Base-by-base conservation (phyloP, 2,113 vertebrate genomes). In the Pontoporia blainvillei region DNA sequence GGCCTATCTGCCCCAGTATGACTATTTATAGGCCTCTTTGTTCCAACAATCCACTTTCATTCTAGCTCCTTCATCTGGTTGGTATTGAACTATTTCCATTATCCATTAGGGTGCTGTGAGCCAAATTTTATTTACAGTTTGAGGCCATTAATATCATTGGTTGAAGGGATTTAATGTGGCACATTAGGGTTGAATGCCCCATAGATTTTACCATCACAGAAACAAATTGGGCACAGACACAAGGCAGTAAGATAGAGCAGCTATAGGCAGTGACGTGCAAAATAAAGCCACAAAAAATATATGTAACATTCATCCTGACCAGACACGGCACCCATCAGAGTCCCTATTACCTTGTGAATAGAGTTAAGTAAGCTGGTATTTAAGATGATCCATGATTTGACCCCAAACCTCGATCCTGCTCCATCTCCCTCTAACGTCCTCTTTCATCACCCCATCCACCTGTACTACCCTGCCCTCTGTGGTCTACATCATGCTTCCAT, bases 21-120 rank as follows among this genome's bases (percentile, higher is more conserved):
- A 88, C 96, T 97, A 97, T 97, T 97, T 97, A 96, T 95, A 96
- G 98, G 91, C 62, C 72, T 52, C 93, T 98, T 97, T 97, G 91
- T 98, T 97, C 10, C 1, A 1, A 12, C 59, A 93, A 94, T 94
- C 66, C 66, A 87, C 96, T 98, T 87, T 82, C 66, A 76, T 95
- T 97, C 69, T 29, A 34, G 76, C 66, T 46, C 8, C 94, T 94
- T 92, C 4, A 8, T 94, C 95, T 17, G 52, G 85, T 88, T 78
- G 96, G 66, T 88, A 6, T 79, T 96, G 93, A 96, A 79, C 69
- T 83, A 0, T 59, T 91, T 92, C 73, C 88, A 0, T 66, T 54
- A 1, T 46, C 86, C 69, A 81, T 5, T 54, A 73, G n/a, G 41
- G 39, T 91, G 81, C 82, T 75, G 39, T 61, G 86, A 72, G 59